Conservation (phyloP, 2,888 invertebrate species). For the Esperia sulphurella region DNA sequence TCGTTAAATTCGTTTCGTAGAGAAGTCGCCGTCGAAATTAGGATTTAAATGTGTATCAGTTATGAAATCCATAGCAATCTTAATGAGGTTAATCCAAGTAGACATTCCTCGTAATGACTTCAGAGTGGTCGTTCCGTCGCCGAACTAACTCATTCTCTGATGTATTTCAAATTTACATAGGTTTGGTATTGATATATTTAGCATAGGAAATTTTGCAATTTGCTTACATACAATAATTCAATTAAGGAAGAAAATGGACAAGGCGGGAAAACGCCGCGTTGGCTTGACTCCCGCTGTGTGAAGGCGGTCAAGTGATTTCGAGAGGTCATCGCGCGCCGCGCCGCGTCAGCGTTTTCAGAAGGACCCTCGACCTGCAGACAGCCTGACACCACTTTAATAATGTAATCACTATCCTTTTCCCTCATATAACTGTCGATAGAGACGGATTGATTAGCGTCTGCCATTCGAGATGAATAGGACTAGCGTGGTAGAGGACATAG, state of each 20-base stretch:
- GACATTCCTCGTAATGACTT: too few species aligned
- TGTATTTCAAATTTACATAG: slow-evolving; percentile 3
- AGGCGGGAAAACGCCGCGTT: slow-evolving; percentile 45
- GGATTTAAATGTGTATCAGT: slow-evolving; percentile 42
- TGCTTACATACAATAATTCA: background rate
- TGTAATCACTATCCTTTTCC: slow-evolving; percentile 56
- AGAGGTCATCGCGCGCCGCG: slow-evolving; percentile 46
- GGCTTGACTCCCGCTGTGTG: slow-evolving; percentile 39
- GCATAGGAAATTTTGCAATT: background rate
- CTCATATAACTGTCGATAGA: slow-evolving; percentile 48
- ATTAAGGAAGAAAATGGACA: slow-evolving; percentile 4
- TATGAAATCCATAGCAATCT: slow-evolving; percentile 26
- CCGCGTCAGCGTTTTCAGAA: slow-evolving; percentile 57
- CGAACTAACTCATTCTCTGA: slow-evolving; percentile 1
- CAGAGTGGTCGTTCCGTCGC: background rate
- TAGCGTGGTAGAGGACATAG: slow-evolving; percentile 36
- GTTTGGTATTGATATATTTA: background rate
- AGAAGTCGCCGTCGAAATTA: slow-evolving; percentile 36
- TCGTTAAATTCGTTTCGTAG: slow-evolving; percentile 21
- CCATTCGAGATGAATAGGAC: slow-evolving; percentile 33
- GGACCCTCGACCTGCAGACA: slow-evolving; percentile 42
- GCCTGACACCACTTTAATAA: slow-evolving; percentile 36
- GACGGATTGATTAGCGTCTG: slow-evolving; percentile 50
- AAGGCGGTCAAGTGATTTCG: slow-evolving; percentile 69
- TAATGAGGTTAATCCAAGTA: background rate